These are phyloP conservation scores for Automeris io DNA, from an alignment of 2,888 invertebrate genomes.

Conservation along the genomic window DNA sequence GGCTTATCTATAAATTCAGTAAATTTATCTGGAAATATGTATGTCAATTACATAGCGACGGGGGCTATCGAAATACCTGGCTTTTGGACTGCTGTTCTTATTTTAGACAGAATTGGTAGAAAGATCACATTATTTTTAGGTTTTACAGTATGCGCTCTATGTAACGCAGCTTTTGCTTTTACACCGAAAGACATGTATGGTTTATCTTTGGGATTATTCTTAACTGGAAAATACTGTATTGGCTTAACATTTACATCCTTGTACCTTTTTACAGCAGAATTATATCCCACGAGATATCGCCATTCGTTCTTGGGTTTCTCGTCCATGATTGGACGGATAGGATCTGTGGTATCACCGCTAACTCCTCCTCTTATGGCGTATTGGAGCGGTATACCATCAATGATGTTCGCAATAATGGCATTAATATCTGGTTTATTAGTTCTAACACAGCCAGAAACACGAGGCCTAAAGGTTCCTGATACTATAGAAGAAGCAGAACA, in stretches of 20 bases:
- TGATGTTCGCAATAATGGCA: slow-evolving; percentile 57
- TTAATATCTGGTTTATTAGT: slow-evolving; percentile 49
- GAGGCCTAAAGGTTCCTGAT: slow-evolving; percentile 54
- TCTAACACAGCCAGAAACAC: slow-evolving; percentile 62
- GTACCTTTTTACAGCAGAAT: slow-evolving; percentile 82
- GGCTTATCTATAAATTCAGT: slow-evolving; percentile 87
- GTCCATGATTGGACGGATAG: slow-evolving; percentile 83
- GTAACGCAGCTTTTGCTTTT: slow-evolving; percentile 73
- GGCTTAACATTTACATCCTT: slow-evolving; percentile 80
- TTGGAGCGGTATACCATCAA: slow-evolving; percentile 60
- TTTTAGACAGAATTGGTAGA: slow-evolving; percentile 80
- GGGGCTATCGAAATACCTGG: slow-evolving; percentile 84
- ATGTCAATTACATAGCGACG: slow-evolving; percentile 83
- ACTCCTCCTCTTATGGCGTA: slow-evolving; percentile 79
- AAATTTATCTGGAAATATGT: slow-evolving; percentile 83
- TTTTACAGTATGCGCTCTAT: slow-evolving; percentile 62
- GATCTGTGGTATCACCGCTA: slow-evolving; percentile 82
- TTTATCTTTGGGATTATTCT: slow-evolving; percentile 59
- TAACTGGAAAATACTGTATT: slow-evolving; percentile 80
- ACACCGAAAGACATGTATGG: slow-evolving; percentile 47
- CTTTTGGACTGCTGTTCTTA: slow-evolving; percentile 78
- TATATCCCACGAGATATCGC: slow-evolving; percentile 83
- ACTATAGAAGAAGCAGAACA: slow-evolving; percentile 66
- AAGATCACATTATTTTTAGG: slow-evolving; percentile 49
- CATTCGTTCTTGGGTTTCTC: slow-evolving; percentile 82